Conservation (phyloP, 2,113 vertebrate genomes). For the Clarias macrocephalus region DNA sequence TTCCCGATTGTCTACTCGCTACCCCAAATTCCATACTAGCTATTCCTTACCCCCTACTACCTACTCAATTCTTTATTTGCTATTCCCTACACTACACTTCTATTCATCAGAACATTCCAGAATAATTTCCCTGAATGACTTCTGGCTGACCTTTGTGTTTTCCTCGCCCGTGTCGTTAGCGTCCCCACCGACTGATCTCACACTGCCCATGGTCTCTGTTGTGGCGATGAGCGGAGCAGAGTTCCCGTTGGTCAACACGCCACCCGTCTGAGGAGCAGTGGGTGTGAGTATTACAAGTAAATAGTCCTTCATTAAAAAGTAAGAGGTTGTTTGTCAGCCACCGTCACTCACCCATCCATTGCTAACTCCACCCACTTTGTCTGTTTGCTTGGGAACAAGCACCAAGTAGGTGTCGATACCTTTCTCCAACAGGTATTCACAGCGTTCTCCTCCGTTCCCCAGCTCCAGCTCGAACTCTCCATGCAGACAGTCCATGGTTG, state of each 20-base stretch:
- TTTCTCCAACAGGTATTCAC: slow-evolving; percentile 91
- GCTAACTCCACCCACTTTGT: slow-evolving; percentile 64
- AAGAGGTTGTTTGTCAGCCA: not conserved
- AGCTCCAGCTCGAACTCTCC: slow-evolving; percentile 90
- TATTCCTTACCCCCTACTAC: not conserved
- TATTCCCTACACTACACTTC: not conserved
- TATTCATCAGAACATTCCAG: not conserved
- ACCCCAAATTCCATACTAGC: accelerated
- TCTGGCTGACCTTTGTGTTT: slow-evolving; percentile 63
- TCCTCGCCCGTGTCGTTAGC: slow-evolving; percentile 74
- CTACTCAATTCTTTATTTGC: not conserved
- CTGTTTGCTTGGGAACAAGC: slow-evolving; percentile 70
- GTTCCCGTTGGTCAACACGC: slow-evolving; percentile 6
- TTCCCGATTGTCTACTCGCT: not conserved
- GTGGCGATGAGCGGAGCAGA: slow-evolving; percentile 83
- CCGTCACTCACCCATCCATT: slow-evolving; percentile 75
- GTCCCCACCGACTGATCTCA: slow-evolving; percentile 64
- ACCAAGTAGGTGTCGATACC: slow-evolving; percentile 90
- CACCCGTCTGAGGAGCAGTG: not conserved
- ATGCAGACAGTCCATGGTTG: slow-evolving; percentile 85
- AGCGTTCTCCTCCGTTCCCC: slow-evolving; percentile 83
- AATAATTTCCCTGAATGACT: not conserved
- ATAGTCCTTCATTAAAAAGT: not conserved
- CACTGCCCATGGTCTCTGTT: slow-evolving; percentile 75
- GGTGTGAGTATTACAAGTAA: not conserved